Conservation (phyloP, 1,140 invertebrate species). For the Halesus radiatus region DNA sequence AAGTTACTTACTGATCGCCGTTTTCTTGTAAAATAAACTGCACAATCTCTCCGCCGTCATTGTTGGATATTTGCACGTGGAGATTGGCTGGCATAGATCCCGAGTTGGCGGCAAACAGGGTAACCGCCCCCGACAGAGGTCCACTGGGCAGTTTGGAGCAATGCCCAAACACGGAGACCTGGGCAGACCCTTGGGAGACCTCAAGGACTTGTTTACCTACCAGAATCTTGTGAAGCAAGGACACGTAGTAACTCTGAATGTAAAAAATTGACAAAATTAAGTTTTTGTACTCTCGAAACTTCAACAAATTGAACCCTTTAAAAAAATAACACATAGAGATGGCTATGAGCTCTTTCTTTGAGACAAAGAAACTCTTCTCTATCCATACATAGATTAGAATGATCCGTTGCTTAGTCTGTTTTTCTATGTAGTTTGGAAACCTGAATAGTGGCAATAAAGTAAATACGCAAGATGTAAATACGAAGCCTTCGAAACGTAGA, state of each 20-base stretch:
- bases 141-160: conserved; percentile 61
- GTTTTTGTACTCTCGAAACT: too few species aligned
- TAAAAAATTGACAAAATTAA: too few species aligned
- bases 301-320: too few species aligned
- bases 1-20: conserved; percentile 40
- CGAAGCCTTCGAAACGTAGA: too few species aligned
- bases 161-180: conserved; percentile 65
- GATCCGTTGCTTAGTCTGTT: too few species aligned
- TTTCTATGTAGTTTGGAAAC: too few species aligned
- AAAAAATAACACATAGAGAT: too few species aligned
- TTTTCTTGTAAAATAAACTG: conserved; percentile 48
- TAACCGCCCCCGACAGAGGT: conserved; percentile 63
- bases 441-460: too few species aligned
- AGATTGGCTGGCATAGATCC: conserved; percentile 32
- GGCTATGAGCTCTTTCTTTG: too few species aligned
- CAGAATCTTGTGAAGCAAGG: conserved; percentile 68
- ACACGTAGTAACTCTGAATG: conserved; percentile 69
- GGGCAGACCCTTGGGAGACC: conserved; percentile 59
- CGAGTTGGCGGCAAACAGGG: conserved; percentile 66
- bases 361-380: too few species aligned
- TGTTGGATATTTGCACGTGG: conserved; percentile 23
- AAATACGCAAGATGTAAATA: too few species aligned
- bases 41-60: conserved; percentile 37
- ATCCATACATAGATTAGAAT: too few species aligned
- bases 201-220: conserved; percentile 67